These are phyloP conservation scores for Lutraria lutraria DNA, from an alignment of 2,888 invertebrate species.

Conservation along the genomic window DNA sequence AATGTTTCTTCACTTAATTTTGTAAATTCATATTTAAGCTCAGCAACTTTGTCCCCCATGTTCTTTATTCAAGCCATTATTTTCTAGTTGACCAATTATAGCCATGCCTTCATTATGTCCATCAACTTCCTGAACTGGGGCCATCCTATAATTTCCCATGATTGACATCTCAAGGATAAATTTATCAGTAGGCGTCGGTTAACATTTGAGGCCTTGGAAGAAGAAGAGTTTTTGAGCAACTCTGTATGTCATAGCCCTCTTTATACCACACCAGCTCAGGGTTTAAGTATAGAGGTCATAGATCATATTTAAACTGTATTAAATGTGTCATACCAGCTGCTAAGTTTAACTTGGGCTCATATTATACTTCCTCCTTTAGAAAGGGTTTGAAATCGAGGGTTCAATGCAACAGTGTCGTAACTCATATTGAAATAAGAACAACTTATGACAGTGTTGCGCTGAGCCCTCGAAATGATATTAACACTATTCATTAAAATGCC, in stretches of 20 bases:
- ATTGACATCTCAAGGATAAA: constrained; percentile 19
- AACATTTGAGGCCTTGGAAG: neutral
- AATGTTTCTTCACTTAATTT: neutral
- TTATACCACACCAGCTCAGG: too few relatives aligned
- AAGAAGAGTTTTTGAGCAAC: neutral
- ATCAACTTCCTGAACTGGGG: neutral
- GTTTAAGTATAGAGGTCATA: too few relatives aligned
- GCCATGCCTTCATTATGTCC: neutral
- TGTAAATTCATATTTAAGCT: neutral
- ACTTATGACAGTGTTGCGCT: too few relatives aligned
- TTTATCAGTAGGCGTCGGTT: neutral
- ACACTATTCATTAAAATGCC: neutral
- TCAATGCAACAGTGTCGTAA: too few relatives aligned
- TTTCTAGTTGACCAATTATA: neutral
- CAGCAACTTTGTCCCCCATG: neutral
- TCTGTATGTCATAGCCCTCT: too few relatives aligned
- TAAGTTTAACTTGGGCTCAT: too few relatives aligned
- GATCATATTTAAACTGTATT: too few relatives aligned
- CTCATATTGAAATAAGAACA: too few relatives aligned
- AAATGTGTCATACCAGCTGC: too few relatives aligned
- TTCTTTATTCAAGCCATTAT: neutral
- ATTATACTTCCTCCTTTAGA: too few relatives aligned
- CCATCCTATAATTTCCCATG: neutral
- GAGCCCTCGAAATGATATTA: too few relatives aligned
- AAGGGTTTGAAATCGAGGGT: too few relatives aligned